Base-by-base conservation (phyloP, 2,113 vertebrate genomes). In the Crypturellus undulatus region DNA sequence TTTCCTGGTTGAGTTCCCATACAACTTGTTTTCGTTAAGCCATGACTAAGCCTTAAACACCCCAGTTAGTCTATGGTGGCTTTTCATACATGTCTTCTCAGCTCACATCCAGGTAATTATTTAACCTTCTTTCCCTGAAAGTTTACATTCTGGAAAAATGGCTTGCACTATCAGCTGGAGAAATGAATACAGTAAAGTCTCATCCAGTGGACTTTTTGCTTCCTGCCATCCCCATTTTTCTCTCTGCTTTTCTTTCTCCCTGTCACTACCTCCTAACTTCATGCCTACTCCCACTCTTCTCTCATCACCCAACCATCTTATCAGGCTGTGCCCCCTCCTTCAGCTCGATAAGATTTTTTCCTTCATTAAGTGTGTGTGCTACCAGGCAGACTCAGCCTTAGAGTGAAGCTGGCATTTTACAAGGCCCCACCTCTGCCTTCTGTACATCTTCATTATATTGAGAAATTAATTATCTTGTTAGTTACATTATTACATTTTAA, bases 381-480 rank as follows among this genome's bases (percentile, higher is more conserved):
- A 88, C n/a, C 13, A 79, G 32, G 56, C 62, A 93, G 85, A 58
- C 76, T 93, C 73, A 91, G 79, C 40, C 83, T 73, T 69, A 82
- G 49, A 92, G 28, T 11, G 52, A 93, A 94, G 80, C 63, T 93
- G 91, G 75, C 92, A 94, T 91, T 86, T 93, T 91, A 90, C 73
- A 92, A 92, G 82, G 84, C 80, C 30, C 72, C 62, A 40, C 54
- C n/a, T 89, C 96, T 93, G 96, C 87, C 73, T 90, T 90, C 84
- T 84, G 17, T 89, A 86, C 3, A 3, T 96, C 96, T 94, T 94
- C 96, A 88, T 93, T 84, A 93, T 58, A 81, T 5, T 45, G 71
- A 95, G 92, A 85, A 87, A 93, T 96, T 95, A 97, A 94, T 97
- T 89, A 92, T 86, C 95, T 87, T 93, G 87, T 97, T 97, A 96